Base-by-base conservation (phyloP, 2,113 vertebrate genomes). In the Malaclemys terrapin region DNA sequence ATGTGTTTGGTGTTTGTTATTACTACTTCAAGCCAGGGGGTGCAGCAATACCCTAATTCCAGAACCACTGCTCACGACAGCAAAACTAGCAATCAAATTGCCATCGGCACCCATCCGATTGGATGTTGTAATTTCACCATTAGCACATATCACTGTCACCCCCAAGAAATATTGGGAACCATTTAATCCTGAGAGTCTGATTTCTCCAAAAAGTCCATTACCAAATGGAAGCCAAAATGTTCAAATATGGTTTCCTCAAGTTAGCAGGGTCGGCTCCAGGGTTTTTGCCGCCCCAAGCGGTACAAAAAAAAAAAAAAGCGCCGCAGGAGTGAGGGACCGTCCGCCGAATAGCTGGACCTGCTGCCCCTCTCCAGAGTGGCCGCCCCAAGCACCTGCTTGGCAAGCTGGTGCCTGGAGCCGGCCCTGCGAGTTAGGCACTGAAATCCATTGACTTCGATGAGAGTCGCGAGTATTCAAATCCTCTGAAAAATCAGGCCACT, bases 401-500 rank as follows among this genome's bases (percentile, higher is more conserved):
- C 45, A 45, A 45, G 6, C 45, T 45, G 5, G 45, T 45, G 45
- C 45, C 45, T 6, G 45, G 45, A 45, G 45, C 45, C 6, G 45
- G 45, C 45, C 45, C 45, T 45, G 45, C 62, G 57, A 50, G 2
- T 54, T 54, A 72, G 57, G 22, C 19, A 57, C 2, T 1, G 1
- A 89, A 90, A 69, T 22, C 7, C 50, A 75, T 27, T 49, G 86
- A 25, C 3, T 4, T 6, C 42, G 29, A 20, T 3, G 27, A 69
- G 88, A 38, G 0, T 4, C 0, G 16, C 3, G 4, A 49, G n/a
- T n/a, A 35, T 69, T 59, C 10, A 82, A 87, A n/a, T 0, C 8
- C 38, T 76, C 16, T 22, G 54, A 90, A 19, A 19, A 83, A 59
- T 0, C 8, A 22, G 22, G 75, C 42, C 75, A 78, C 11, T 78